Evolutionary conservation across 2,888 invertebrate species (phyloP).

Genomic region (Cetonia aurata): DNA sequence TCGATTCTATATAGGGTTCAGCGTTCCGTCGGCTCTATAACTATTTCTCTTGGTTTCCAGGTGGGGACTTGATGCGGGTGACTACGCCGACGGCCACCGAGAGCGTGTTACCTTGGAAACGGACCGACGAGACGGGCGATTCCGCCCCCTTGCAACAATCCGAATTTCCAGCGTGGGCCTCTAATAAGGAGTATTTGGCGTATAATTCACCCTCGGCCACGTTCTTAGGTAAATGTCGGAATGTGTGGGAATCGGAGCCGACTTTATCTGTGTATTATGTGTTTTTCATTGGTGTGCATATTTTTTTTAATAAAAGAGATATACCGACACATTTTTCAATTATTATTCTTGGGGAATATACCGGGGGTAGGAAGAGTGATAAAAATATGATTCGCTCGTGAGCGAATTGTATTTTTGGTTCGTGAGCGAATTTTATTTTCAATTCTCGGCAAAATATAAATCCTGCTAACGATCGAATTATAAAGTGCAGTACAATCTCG

Average conservation of each 20-base stretch:
- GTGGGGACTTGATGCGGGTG: conserved; percentile 79
- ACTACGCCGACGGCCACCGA: conserved; percentile 91
- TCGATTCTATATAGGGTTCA: too few species aligned
- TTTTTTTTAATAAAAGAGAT: background rate
- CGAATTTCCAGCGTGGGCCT: conserved; percentile 96
- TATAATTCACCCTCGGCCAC: conserved; percentile 93
- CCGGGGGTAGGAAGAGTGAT: too few species aligned
- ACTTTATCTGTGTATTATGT: background rate
- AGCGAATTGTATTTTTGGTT: too few species aligned
- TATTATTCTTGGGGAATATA: too few species aligned
- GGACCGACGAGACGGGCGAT: conserved; percentile 80
- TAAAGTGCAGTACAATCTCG: too few species aligned
- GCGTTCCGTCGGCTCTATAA: too few species aligned
- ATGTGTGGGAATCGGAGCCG: background rate
- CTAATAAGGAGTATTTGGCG: conserved; percentile 92
- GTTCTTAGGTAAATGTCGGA: conserved; percentile 79
- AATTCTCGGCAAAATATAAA: too few species aligned
- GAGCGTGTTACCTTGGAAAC: conserved; percentile 93
- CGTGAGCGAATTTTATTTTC: too few species aligned
- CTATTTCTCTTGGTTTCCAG: conserved; percentile 58
- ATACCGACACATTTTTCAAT: background rate
- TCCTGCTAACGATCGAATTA: too few species aligned
- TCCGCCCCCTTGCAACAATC: conserved; percentile 75
- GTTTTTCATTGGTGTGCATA: background rate
- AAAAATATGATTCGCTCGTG: too few species aligned